phyloP scores from a whole-genome alignment of 2,888 invertebrate genomes.

The Trachelus stipa region DNA sequence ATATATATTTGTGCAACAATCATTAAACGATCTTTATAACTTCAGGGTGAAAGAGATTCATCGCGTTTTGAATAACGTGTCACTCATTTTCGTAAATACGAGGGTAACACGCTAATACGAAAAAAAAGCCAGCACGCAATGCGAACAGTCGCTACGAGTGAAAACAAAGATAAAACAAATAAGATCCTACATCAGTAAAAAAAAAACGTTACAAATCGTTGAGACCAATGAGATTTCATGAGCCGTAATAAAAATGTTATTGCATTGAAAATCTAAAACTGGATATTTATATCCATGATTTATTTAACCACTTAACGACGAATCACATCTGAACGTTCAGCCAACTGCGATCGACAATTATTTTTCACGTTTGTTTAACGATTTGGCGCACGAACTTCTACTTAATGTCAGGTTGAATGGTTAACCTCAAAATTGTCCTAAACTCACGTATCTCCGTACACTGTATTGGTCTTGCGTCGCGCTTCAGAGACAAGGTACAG shows the following conservation, averaged over 20 bases:
- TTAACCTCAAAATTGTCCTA: too few relatives aligned
- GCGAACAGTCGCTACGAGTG: background rate
- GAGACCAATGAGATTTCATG: background rate
- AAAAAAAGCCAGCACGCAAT: background rate
- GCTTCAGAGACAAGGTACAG: background rate
- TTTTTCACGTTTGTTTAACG: too few relatives aligned
- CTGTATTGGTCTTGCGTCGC: background rate
- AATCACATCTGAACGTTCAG: too few relatives aligned
- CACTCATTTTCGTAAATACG: background rate
- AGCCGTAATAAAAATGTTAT: background rate
- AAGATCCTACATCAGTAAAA: background rate
- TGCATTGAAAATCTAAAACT: background rate
- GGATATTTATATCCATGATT: too few relatives aligned
- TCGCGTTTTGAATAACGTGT: background rate
- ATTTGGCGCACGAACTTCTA: too few relatives aligned
- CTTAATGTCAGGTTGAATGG: too few relatives aligned
- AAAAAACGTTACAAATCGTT: background rate
- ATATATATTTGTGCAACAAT: background rate
- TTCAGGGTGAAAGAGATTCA: background rate
- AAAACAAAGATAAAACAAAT: background rate
- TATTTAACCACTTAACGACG: too few relatives aligned
- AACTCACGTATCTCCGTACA: background rate
- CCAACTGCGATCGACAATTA: too few relatives aligned
- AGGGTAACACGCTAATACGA: background rate
- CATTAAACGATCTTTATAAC: background rate